Base-by-base conservation (phyloP, 2,797 vertebrate genomes). In the Sardinella longiceps region DNA sequence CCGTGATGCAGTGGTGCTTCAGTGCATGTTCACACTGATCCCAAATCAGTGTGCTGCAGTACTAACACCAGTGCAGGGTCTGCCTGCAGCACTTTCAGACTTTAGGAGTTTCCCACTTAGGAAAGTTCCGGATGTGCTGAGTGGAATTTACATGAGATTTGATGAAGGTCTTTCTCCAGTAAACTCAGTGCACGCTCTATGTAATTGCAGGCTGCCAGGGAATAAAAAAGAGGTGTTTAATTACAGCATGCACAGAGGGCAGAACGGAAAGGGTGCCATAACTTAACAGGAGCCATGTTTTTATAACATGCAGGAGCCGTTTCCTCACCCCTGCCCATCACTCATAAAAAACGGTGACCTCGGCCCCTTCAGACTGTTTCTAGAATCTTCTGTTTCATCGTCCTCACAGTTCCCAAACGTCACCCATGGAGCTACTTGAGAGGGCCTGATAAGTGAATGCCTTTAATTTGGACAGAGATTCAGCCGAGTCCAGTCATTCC, bases 331-430 rank as follows among this genome's bases (percentile, higher is more conserved):
- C 11, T 45, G 9, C 46, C 50, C 43, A 80, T 80, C 70, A 82
- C 51, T 87, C 66, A 74, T 74, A 74, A 39, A 74, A 74, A 74
- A 37, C 30, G 66, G 5, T 74, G 66, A 74, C 30, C 66, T 74
- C 66, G 39, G 66, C 18, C 66, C 30, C n/a, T 51, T 20, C 28
- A 15, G 30, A 50, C 33, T 20, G 66, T 74, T 74, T 74, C 66
- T 33, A 37, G 30, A 74, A 33, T 37, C 14, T 74, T 74, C 66
- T 66, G 60, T 74, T 74, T 74, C 66, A 28, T 74, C 66, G 37
- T 70, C 20, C 15, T 3, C 48, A 74, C 33, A 33, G 66, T 74
- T 37, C 30, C 66, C 66, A 74, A 74, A 30, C 66, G 43, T 43
- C 43, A 37, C 5, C 30, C 7, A 30, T 74, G 30, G 66, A 74